These are phyloP conservation scores for Toxotes jaculatrix DNA, from an alignment of 2,113 vertebrate species.

Conservation along the genomic window DNA sequence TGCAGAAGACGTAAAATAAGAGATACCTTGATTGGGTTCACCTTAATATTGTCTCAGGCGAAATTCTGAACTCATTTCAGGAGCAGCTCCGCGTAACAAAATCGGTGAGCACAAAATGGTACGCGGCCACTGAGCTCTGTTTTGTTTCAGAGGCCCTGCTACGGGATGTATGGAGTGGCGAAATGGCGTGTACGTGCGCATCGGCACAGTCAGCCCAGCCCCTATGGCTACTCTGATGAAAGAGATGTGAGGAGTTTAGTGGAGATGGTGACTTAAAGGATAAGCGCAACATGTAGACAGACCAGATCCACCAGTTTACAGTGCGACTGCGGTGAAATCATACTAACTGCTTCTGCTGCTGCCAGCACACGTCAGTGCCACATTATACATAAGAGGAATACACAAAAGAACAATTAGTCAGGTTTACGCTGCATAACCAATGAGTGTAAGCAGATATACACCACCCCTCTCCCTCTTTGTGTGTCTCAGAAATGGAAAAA, in stretches of 20 bases:
- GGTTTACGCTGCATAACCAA: not conserved
- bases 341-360: not conserved
- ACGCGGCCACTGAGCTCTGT: conserved; percentile 19
- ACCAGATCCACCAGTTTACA: conserved; percentile 49
- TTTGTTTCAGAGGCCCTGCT: conserved; percentile 44
- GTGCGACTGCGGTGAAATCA: not conserved
- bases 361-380: not conserved
- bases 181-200: conserved; percentile 50
- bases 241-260: not conserved
- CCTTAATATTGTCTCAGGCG: not conserved
- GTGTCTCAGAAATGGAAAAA: not conserved
- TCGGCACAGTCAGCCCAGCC: conserved; percentile 20
- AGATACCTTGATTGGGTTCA: fast-evolving
- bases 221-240: conserved; percentile 10
- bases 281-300: conserved; percentile 7
- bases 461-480: not conserved
- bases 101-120: conserved; percentile 15
- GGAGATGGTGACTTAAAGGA: not conserved
- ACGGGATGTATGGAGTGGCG: not conserved
- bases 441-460: not conserved
- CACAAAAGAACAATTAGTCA: not conserved
- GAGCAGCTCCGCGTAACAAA: fast-evolving
- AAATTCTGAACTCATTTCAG: not conserved
- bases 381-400: not conserved
- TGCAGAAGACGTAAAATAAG: fast-evolving